Percentiles rank a stretch among this genome's conserved stretches.
These are phyloP conservation scores for Gallinago nigripennis DNA, from an alignment of 2,797 vertebrate species.

Conservation along the genomic window DNA sequence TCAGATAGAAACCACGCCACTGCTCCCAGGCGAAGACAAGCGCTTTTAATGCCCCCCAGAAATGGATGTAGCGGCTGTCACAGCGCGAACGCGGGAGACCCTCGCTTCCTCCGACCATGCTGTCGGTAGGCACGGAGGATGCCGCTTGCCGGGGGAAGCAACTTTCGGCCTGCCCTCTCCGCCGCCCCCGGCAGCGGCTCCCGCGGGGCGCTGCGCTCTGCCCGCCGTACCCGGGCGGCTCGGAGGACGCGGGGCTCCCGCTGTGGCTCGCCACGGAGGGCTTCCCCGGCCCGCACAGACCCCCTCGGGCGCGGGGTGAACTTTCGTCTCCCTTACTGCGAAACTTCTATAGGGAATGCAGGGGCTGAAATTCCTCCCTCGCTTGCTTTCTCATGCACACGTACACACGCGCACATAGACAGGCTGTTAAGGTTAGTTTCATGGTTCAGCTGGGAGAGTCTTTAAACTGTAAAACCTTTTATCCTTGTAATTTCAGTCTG, in stretches of 20 bases:
- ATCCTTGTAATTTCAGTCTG: neutral
- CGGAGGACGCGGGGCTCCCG: neutral
- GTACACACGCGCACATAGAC: neutral
- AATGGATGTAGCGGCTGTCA: neutral
- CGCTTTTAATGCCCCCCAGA: neutral
- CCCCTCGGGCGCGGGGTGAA: neutral
- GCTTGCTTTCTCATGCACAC: neutral
- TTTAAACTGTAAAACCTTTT: neutral
- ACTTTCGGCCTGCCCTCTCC: neutral
- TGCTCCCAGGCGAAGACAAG: neutral
- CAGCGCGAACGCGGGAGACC: neutral
- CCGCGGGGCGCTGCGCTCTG: neutral
- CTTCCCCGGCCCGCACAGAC: no score
- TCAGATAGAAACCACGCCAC: neutral
- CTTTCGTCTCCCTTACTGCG: neutral
- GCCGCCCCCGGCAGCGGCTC: neutral
- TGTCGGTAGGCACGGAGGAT: neutral
- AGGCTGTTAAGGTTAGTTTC: neutral
- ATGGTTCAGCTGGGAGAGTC: neutral
- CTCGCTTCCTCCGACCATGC: fast-evolving
- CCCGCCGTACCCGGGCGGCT: neutral
- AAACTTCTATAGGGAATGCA: neutral
- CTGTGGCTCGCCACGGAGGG: neutral
- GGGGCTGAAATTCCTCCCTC: neutral
- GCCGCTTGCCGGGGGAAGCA: neutral